These are phyloP conservation scores for Tiliqua scincoides DNA, from an alignment of 2,113 vertebrate species.

Conservation along the genomic window DNA sequence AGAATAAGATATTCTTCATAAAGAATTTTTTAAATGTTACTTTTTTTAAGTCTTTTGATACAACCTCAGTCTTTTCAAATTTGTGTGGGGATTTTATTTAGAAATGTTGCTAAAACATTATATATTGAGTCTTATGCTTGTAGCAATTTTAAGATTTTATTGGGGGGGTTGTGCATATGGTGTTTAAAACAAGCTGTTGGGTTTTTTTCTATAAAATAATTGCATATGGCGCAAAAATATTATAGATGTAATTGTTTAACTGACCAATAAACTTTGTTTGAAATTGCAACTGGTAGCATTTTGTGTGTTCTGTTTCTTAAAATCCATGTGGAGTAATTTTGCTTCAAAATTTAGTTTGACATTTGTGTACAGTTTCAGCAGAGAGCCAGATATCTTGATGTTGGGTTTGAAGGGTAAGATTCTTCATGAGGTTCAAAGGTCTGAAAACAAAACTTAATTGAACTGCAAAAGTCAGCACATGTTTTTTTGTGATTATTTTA, in stretches of 20 bases:
- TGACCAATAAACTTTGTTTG: conserved; percentile 71
- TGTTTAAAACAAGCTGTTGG: conserved; percentile 64
- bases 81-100: conserved; percentile 35
- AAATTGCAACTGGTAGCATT: conserved; percentile 33
- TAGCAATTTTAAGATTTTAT: conserved; percentile 62
- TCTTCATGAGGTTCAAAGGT: not conserved
- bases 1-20: conserved; percentile 46
- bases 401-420: not conserved
- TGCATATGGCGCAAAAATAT: conserved; percentile 66
- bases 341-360: not conserved
- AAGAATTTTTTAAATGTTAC: conserved; percentile 45
- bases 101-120: conserved; percentile 60
- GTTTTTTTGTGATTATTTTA: no score
- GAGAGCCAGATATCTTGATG: not conserved
- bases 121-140: conserved; percentile 52
- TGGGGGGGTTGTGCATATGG: conserved; percentile 39
- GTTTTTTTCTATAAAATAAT: conserved; percentile 66
- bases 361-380: not conserved
- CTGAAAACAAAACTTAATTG: not conserved
- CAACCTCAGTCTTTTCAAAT: conserved; percentile 50
- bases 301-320: conserved; percentile 36
- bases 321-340: conserved; percentile 23
- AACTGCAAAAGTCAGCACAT: not conserved
- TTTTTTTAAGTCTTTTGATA: conserved; percentile 46
- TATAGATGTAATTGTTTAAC: conserved; percentile 63